phyloP scores from a whole-genome alignment of 2,888 invertebrate genomes.

The Tethea ocularis region DNA sequence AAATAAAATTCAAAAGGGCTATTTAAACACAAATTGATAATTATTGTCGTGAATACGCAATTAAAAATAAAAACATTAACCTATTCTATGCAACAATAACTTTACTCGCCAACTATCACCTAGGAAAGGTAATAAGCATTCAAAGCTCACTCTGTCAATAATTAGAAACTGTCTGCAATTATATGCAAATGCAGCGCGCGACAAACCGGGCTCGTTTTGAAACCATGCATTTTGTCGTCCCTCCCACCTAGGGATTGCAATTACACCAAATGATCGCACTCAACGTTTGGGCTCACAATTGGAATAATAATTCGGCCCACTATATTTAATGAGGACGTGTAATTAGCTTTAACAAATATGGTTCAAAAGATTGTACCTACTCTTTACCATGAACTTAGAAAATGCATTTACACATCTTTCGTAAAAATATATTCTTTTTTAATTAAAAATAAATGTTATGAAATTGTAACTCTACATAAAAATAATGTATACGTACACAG shows the following conservation, averaged over 20 bases:
- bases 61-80: background rate
- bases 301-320: slow-evolving; percentile 1
- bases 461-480: slow-evolving; percentile 21
- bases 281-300: slow-evolving; percentile 1
- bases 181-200: slow-evolving; percentile 74
- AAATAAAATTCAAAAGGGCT: no score
- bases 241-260: slow-evolving; percentile 60
- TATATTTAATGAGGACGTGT: background rate
- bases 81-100: no score
- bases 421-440: slow-evolving; percentile 17
- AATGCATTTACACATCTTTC: background rate
- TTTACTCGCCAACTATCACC: slow-evolving; percentile 23
- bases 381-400: no score
- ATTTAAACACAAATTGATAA: no score
- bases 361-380: background rate
- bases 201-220: slow-evolving; percentile 68
- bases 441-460: slow-evolving; percentile 18
- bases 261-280: slow-evolving; percentile 34
- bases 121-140: slow-evolving; percentile 38
- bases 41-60: background rate
- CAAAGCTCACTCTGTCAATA: slow-evolving; percentile 43
- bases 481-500: slow-evolving; percentile 29
- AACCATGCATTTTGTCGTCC: slow-evolving; percentile 64
- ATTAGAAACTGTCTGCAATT: slow-evolving; percentile 74
- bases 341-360: background rate